These are phyloP conservation scores for Zele albiditarsus DNA, from an alignment of 2,888 invertebrate genomes.

Conservation along the genomic window DNA sequence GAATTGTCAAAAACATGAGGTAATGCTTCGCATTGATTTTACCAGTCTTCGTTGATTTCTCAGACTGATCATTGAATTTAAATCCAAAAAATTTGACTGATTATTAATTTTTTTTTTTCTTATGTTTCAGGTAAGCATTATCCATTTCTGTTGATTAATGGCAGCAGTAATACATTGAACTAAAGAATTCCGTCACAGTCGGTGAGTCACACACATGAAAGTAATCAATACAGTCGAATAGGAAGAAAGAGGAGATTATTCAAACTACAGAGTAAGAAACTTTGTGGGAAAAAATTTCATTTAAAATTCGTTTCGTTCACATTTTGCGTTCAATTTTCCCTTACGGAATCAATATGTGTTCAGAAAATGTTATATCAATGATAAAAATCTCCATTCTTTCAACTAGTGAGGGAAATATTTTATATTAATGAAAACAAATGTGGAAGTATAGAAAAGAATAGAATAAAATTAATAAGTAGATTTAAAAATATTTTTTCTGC, in stretches of 20 bases:
- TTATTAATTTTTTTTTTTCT: slow-evolving; percentile 24
- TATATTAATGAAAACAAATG: too few species aligned
- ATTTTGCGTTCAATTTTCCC: too few species aligned
- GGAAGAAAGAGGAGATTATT: neutral
- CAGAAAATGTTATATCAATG: too few species aligned
- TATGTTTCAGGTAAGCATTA: slow-evolving; percentile 43
- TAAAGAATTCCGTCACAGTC: neutral
- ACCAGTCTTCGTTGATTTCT: neutral
- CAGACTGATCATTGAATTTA: neutral
- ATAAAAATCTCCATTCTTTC: too few species aligned
- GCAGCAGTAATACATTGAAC: neutral
- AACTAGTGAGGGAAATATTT: too few species aligned
- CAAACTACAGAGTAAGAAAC: too few species aligned
- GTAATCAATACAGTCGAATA: neutral
- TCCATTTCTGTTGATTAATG: neutral
- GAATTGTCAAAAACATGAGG: slow-evolving; percentile 7
- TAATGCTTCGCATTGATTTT: neutral
- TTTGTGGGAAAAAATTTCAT: too few species aligned
- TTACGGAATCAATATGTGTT: too few species aligned
- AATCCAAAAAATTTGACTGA: neutral
- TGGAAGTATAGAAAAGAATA: too few species aligned
- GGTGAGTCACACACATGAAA: slow-evolving; percentile 30
- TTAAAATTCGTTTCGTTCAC: too few species aligned
- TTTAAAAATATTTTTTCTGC: too few species aligned
- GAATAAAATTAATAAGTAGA: too few species aligned